Base-by-base conservation (phyloP, 92 coral and sea anemone genomes). In the Pocillopora grandis region DNA sequence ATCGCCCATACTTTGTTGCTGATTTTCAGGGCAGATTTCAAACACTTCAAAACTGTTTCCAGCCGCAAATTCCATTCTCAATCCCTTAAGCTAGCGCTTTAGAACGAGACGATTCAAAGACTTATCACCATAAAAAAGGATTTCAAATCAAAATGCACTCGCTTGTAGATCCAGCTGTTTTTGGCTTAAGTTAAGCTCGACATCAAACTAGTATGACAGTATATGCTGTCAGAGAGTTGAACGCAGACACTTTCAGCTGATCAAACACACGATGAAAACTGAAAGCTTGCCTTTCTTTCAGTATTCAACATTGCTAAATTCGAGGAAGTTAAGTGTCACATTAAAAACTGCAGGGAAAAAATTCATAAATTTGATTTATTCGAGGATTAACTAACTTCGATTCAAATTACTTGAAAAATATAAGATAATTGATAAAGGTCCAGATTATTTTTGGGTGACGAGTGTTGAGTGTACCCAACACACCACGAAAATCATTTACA, bases 151-250 rank as follows among this genome's bases (percentile, higher is more conserved):
- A 60, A 77, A 35, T 77, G 42, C 42, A 71, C 42, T 81, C 59
- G 55, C 10, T 71, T 81, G 85, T 81, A 20, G 77, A 81, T 81
- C 61, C 85, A 81, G 85, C 85, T 81, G 85, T 68, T 11, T 62
- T 71, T 71, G 37, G 49, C 33, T 35, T 71, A 16, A 71, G 72
- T 11, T 23, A 71, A 61, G 35, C 62, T 20, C 55, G 55, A 66
- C 37, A 72, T 58, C 16, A 74, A 72, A 6, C 49, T 13, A 48
- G 19, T 72, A 12, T 81, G 86, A 48, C 79, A 82, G 72, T 60
- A 42, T 42, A 42, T 42, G 8, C 75, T 70, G 75, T 70, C 75
- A 61, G 71, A 33, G 35, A 62, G 18, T 14, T 13, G 31, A 63
- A 20, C 16, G 71, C 73, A 42, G 73, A 82, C 62, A 74, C 62